phyloP scores from a whole-genome alignment of 2,888 invertebrate species.

The Hirtodrosophila confusa region DNA sequence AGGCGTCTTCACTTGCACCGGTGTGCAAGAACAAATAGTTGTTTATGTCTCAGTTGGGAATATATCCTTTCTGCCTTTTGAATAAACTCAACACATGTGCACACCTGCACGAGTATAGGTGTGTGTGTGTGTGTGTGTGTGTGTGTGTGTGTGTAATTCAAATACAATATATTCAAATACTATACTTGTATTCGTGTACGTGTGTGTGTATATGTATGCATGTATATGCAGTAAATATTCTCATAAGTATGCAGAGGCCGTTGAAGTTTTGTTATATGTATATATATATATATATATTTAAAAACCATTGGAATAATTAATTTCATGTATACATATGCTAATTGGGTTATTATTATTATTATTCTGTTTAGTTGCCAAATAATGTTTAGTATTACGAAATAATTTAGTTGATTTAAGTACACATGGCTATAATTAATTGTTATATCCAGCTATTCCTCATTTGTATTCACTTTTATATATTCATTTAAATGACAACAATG shows the following conservation, averaged over 20 bases:
- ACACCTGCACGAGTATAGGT: conserved; percentile 21
- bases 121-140: conserved; percentile 13
- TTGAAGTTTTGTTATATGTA: conserved; percentile 15
- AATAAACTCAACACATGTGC: conserved; percentile 52
- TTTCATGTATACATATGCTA: conserved; percentile 55
- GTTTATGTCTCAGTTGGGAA: conserved; percentile 35
- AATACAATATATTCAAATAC: neutral
- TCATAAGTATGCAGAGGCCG: conserved; percentile 48
- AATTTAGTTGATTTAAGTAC: conserved; percentile 46
- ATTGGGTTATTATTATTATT: conserved; percentile 40
- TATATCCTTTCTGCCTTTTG: conserved; percentile 12
- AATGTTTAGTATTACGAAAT: conserved; percentile 42
- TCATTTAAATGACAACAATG: conserved; percentile 69
- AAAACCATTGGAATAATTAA: conserved; percentile 57
- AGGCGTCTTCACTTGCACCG: conserved; percentile 24
- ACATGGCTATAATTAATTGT: conserved; percentile 44
- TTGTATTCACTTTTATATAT: conserved; percentile 23
- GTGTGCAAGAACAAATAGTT: conserved; percentile 44
- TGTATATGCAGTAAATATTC: conserved; percentile 35
- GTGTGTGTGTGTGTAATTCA: conserved; percentile 8
- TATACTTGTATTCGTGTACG: neutral
- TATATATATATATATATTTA: conserved; percentile 39
- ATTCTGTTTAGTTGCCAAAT: conserved; percentile 31
- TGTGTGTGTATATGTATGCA: conserved; percentile 29
- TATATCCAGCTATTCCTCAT: conserved; percentile 1